phyloP scores from a whole-genome alignment of 2,113 vertebrate genomes.

The western clawed frog (Xenopus tropicalis) region DNA sequence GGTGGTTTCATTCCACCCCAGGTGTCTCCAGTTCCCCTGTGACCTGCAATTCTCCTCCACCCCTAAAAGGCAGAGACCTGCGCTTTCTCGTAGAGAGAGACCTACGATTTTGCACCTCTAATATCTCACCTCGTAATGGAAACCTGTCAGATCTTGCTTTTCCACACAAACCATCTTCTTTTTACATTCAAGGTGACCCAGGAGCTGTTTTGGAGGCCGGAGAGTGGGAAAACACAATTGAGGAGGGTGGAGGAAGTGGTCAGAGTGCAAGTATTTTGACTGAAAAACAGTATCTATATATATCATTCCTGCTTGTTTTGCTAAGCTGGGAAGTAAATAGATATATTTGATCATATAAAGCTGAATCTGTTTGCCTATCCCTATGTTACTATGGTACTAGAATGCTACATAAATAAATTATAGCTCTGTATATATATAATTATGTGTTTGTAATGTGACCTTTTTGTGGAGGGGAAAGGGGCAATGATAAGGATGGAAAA shows the following conservation, averaged over 20 bases:
- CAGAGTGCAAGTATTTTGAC: conserved; percentile 1
- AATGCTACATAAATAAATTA: too few relatives aligned
- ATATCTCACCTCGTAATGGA: conserved; percentile 72
- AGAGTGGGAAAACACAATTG: conserved; percentile 16
- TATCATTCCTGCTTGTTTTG: conserved; percentile 6
- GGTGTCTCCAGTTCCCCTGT: conserved; percentile 88
- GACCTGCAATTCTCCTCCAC: conserved; percentile 73
- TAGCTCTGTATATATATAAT: too few relatives aligned
- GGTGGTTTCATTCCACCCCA: conserved; percentile 82
- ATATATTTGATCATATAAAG: not conserved
- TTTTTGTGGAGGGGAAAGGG: too few relatives aligned
- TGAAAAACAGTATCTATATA: not conserved
- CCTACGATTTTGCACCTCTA: conserved; percentile 77
- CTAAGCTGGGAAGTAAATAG: conserved; percentile 16
- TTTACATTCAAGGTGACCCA: conserved; percentile 63
- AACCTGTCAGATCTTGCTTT: conserved; percentile 62
- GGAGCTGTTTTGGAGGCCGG: not conserved
- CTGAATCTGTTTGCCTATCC: too few relatives aligned
- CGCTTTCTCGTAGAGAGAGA: conserved; percentile 78
- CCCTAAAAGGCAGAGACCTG: conserved; percentile 81
- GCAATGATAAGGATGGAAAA: too few relatives aligned
- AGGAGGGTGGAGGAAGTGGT: conserved; percentile 2
- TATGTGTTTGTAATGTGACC: too few relatives aligned
- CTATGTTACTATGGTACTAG: too few relatives aligned
- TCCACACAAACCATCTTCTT: conserved; percentile 71